Conservation (phyloP, 2,113 vertebrate species). For the Stegastes partitus region DNA sequence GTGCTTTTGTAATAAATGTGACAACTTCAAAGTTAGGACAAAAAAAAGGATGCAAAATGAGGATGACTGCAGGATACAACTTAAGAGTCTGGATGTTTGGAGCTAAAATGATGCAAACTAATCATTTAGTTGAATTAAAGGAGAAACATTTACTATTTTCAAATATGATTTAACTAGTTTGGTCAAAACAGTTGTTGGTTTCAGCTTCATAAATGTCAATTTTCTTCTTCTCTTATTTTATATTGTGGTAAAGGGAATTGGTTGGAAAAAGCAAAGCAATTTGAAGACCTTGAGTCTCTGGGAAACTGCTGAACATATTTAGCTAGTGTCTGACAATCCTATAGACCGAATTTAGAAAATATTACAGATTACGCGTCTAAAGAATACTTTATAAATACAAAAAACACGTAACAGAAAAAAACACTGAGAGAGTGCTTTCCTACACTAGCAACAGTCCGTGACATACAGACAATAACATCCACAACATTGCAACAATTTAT, state of each 20-base stretch:
- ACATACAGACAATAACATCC: no score
- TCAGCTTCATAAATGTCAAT: not conserved
- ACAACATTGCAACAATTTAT: no score
- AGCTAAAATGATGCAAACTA: no score
- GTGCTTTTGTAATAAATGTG: not conserved
- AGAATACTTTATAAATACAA: not conserved
- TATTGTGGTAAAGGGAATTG: not conserved
- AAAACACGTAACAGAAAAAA: slow-evolving; percentile 2
- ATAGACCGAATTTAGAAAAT: not conserved
- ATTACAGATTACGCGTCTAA: not conserved
- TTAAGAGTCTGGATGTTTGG: no score
- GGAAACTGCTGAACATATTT: not conserved
- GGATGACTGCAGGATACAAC: not conserved
- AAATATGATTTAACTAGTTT: not conserved
- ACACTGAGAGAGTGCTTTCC: not conserved
- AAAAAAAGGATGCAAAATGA: not conserved
- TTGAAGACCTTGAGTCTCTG: not conserved
- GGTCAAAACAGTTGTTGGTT: no score
- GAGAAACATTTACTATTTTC: not conserved
- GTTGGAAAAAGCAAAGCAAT: not conserved
- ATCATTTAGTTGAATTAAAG: not conserved
- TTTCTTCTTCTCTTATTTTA: not conserved
- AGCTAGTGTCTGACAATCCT: not conserved
- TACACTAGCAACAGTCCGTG: not conserved
- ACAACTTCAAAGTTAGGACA: not conserved